phyloP scores from a whole-genome alignment of 2,797 vertebrate genomes.

The Lepidocolaptes lacrymiger region DNA sequence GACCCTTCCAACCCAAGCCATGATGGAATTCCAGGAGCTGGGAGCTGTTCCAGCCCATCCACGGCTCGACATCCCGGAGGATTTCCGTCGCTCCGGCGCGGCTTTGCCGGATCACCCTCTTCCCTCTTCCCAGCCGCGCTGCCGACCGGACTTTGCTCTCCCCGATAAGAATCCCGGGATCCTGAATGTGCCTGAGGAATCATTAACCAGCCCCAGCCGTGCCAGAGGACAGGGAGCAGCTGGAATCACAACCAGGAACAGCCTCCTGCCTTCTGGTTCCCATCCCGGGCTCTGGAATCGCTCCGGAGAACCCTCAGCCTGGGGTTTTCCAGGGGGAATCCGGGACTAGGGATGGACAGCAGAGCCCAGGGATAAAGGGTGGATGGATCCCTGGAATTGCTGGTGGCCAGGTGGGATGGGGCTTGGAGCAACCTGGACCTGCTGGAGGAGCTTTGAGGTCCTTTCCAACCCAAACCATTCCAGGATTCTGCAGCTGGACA shows the following conservation, averaged over 20 bases:
- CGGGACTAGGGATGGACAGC: background rate
- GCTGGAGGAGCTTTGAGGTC: background rate
- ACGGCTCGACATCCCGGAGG: background rate
- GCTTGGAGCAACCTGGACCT: background rate
- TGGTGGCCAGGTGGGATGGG: too few species aligned
- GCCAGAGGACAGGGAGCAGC: slow-evolving; percentile 62
- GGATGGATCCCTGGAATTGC: background rate
- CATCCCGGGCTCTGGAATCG: fast-evolving
- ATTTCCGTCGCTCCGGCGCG: background rate
- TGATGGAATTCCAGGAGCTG: background rate
- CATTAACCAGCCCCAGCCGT: slow-evolving; percentile 71
- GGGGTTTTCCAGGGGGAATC: background rate
- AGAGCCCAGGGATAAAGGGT: background rate
- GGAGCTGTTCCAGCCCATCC: background rate
- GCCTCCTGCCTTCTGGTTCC: background rate
- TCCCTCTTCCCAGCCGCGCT: background rate
- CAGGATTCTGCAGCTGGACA: fast-evolving
- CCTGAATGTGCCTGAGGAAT: slow-evolving; percentile 73
- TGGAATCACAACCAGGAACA: background rate
- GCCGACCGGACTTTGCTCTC: slow-evolving; percentile 77
- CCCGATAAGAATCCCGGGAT: slow-evolving; percentile 73
- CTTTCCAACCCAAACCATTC: background rate
- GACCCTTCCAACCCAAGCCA: background rate
- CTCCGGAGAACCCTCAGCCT: fast-evolving
- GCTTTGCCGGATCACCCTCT: slow-evolving; percentile 48